Conservation (phyloP, 2,113 vertebrate species). For the Tetrao urogallus region DNA sequence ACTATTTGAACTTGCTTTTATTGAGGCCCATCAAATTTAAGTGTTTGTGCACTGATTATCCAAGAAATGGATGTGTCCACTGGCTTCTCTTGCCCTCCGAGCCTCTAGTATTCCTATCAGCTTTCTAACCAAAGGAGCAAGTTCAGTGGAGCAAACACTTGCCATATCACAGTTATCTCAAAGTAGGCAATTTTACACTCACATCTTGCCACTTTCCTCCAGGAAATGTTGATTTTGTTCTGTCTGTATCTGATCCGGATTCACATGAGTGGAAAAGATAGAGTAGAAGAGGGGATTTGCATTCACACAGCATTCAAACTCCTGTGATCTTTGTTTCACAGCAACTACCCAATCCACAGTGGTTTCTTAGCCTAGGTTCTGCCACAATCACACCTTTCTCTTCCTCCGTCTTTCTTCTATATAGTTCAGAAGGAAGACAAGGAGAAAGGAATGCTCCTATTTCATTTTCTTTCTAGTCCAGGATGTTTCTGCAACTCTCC, state of each 20-base stretch:
- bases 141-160: background rate
- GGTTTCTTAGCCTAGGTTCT: background rate
- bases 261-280: background rate
- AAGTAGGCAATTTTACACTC: background rate
- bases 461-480: background rate
- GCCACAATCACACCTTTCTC: background rate
- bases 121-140: background rate
- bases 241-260: background rate
- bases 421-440: background rate
- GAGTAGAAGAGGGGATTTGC: background rate
- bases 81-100: background rate
- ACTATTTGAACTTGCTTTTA: background rate
- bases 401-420: background rate
- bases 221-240: background rate
- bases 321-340: background rate
- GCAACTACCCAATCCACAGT: background rate
- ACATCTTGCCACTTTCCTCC: background rate
- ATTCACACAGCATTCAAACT: background rate
- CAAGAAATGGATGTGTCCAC: background rate
- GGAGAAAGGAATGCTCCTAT: background rate
- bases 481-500: background rate
- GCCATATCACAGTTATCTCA: background rate
- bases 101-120: background rate
- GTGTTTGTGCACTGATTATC: background rate
- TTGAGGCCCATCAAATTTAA: background rate